A percentile compares a stretch with the other conserved stretches of the same genome.
These are phyloP conservation scores for Polydesmus complanatus DNA, from an alignment of 2,888 invertebrate genomes.

Conservation along the genomic window DNA sequence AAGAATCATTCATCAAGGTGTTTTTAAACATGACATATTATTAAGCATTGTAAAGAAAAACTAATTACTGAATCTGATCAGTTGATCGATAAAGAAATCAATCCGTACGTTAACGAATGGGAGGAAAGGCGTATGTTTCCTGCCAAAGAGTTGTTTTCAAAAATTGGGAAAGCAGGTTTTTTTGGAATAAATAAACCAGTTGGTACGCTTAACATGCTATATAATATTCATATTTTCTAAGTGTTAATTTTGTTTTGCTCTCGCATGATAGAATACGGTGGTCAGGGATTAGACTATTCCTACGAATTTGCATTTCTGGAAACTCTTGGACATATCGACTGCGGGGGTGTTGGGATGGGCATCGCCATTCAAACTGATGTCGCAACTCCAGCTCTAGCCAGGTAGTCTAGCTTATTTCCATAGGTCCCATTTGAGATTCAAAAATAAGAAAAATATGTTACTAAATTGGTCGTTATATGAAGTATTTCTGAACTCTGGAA, in stretches of 20 bases:
- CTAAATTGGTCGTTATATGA: too few relatives aligned
- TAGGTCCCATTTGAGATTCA: too few relatives aligned
- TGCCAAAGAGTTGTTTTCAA: conserved; percentile 39
- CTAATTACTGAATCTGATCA: conserved; percentile 21
- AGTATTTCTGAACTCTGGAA: too few relatives aligned
- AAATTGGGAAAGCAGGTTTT: conserved; percentile 38
- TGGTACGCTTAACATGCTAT: too few relatives aligned
- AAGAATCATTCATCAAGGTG: conserved; percentile 1
- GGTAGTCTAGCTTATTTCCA: too few relatives aligned
- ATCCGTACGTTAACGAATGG: conserved; percentile 42
- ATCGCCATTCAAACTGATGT: conserved; percentile 41
- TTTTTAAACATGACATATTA: not conserved
- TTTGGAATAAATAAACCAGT: conserved; percentile 39
- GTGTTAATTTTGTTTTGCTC: conserved; percentile 13
- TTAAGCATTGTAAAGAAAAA: not conserved
- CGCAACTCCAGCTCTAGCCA: conserved; percentile 40
- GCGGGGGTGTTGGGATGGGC: conserved; percentile 40
- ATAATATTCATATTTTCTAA: too few relatives aligned
- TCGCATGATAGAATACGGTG: conserved; percentile 37
- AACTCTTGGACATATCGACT: conserved; percentile 37
- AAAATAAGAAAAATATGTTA: too few relatives aligned
- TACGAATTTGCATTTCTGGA: conserved; percentile 40
- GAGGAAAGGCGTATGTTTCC: conserved; percentile 37
- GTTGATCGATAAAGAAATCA: conserved; percentile 40
- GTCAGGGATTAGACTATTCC: conserved; percentile 40